Base-by-base conservation (phyloP, 1,140 invertebrate species). In the Cydia fagiglandana region DNA sequence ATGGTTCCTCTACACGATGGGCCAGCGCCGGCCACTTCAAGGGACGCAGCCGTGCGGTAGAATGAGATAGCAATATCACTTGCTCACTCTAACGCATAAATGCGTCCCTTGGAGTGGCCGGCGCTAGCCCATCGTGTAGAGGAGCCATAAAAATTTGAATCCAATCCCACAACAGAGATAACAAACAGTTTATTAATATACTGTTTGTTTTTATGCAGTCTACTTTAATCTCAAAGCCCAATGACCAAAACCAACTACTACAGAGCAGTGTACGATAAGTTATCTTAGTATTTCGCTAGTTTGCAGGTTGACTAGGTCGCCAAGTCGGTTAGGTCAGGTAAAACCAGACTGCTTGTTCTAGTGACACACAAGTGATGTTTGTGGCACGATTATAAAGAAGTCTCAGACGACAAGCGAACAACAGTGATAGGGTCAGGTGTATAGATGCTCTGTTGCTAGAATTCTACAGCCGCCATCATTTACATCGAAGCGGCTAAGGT, bases 251-350 rank as follows among this genome's bases (percentile, higher is more conserved):
- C 50, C 20, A n/a, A 12, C 20, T 24, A 17, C 20, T n/a, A 24
- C 56, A 61, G 20, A 61, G 56, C 56, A 61, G 20, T 61, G 20
- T 24, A 61, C 56, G 56, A 61, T 61, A 61, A 61, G 7, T 61
- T 61, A 56, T 56, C n/a, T 56, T 17, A n/a, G n/a, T 56, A 41
- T 17, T 56, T 56, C n/a, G n/a, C 53, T 17, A 17, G 53, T 56
- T n/a, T 61, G 17, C 15, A 24, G 56, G 17, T 12, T 61, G 53
- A 56, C 53, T 56, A 56, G 45, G 45, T 47, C 45, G 45, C 2
- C 13, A 47, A 47, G 45, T 47, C 4, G 50, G 4, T 4, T 61
- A 12, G 20, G 17, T 20, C 53, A 20, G 17, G 20, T 24, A 24
- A 61, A 24, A 61, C 20, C 56, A 61, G 56, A 61, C 10, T 0